phyloP scores from a whole-genome alignment of 1,140 invertebrate genomes.

The Thrips palmi region DNA sequence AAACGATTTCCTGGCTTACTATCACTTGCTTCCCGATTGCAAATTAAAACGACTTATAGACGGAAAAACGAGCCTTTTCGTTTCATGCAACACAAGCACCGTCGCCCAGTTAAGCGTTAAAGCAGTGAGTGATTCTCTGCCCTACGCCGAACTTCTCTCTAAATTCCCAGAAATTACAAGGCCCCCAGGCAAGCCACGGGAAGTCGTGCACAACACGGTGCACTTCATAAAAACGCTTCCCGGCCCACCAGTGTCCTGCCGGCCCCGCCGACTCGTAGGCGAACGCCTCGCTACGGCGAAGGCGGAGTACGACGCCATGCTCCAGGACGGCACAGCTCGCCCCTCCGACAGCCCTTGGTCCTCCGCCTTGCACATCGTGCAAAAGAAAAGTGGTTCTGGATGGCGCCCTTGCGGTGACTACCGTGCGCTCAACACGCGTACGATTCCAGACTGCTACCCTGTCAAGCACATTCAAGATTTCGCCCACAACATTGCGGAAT shows the following conservation, averaged over 20 bases:
- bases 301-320: constrained; percentile 18
- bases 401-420: constrained; percentile 29
- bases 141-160: too few relatives aligned
- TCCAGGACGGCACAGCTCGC: constrained; percentile 17
- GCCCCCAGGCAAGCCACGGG: too few relatives aligned
- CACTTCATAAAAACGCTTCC: constrained; percentile 19
- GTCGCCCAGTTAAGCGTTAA: too few relatives aligned
- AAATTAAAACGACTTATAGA: constrained; percentile 18
- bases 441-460: constrained; percentile 23
- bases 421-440: constrained; percentile 23
- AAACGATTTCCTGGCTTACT: constrained; percentile 21
- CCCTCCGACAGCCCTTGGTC: constrained; percentile 23
- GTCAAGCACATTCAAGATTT: constrained; percentile 19
- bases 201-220: too few relatives aligned
- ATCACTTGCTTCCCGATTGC: constrained; percentile 20
- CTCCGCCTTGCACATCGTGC: constrained; percentile 25
- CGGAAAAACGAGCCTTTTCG: constrained; percentile 11
- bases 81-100: too few relatives aligned
- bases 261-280: constrained; percentile 21
- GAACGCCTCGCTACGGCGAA: constrained; percentile 17
- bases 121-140: too few relatives aligned
- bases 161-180: too few relatives aligned
- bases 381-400: constrained; percentile 20
- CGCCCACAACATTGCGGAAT: constrained; percentile 14
- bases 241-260: constrained; percentile 21